phyloP scores from a whole-genome alignment of 2,113 vertebrate species.

The Dasyornis broadbenti region DNA sequence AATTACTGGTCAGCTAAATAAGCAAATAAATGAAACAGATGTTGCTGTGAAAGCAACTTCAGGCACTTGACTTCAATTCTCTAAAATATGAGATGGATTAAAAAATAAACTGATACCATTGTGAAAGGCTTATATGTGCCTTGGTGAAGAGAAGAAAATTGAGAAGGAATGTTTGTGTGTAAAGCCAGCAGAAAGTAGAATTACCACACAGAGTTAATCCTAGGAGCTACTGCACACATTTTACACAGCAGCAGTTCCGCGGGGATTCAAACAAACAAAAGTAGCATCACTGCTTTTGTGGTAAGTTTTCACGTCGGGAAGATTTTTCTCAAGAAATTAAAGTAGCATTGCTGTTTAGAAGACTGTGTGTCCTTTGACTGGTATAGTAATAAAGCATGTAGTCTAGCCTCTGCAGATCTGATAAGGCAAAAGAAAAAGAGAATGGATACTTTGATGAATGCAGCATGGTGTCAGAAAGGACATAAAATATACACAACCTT shows the following conservation, averaged over 20 bases:
- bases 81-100: not conserved
- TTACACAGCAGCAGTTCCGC: not conserved
- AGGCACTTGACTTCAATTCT: not conserved
- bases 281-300: not conserved
- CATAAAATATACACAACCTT: not conserved
- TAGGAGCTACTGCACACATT: not conserved
- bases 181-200: not conserved
- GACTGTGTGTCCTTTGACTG: not conserved
- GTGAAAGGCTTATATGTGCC: not conserved
- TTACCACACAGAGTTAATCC: not conserved
- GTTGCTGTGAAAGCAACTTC: not conserved
- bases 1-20: not conserved
- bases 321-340: not conserved
- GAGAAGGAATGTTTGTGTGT: not conserved
- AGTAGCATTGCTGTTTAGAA: not conserved
- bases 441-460: not conserved
- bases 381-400: not conserved
- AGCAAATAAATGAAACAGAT: not conserved
- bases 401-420: not conserved
- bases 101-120: not conserved
- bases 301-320: not conserved
- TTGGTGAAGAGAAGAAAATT: not conserved
- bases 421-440: not conserved
- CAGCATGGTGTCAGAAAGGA: not conserved
- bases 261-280: not conserved